Evolutionary conservation across 2,113 vertebrate genomes (phyloP).

Genomic region (Hassar affinis): DNA sequence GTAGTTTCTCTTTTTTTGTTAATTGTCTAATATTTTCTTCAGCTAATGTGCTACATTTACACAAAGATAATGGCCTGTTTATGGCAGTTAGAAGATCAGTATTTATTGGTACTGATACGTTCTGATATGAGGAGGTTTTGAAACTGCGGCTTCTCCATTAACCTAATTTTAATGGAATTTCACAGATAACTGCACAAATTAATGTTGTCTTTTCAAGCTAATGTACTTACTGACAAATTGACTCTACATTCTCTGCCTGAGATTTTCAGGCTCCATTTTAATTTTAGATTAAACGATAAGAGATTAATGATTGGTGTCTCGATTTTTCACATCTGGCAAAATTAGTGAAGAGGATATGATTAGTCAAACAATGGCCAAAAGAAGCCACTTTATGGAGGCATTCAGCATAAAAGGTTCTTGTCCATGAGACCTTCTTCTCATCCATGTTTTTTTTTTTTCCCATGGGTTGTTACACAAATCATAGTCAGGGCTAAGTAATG

Average conservation of each 20-base stretch:
- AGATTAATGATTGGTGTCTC: slow-evolving; percentile 75
- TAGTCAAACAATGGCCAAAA: slow-evolving; percentile 75
- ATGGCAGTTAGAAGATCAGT: slow-evolving; percentile 57
- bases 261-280: slow-evolving; percentile 66
- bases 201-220: slow-evolving; percentile 76
- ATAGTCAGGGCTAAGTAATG: background rate
- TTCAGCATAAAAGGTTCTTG: slow-evolving; percentile 58
- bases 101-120: slow-evolving; percentile 52
- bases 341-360: slow-evolving; percentile 78
- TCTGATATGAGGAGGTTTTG: slow-evolving; percentile 65
- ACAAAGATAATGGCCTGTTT: slow-evolving; percentile 12
- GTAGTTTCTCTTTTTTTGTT: background rate
- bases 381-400: slow-evolving; percentile 71
- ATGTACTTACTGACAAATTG: slow-evolving; percentile 74
- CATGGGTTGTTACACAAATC: slow-evolving; percentile 49
- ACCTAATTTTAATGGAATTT: slow-evolving; percentile 78
- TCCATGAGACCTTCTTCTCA: slow-evolving; percentile 62
- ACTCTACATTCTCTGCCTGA: slow-evolving; percentile 67
- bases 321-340: slow-evolving; percentile 76
- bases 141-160: slow-evolving; percentile 74
- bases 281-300: slow-evolving; percentile 74
- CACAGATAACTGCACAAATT: slow-evolving; percentile 74
- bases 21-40: background rate
- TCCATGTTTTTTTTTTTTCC: slow-evolving; percentile 53
- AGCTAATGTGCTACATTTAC: background rate